phyloP scores from a whole-genome alignment of 1,140 invertebrate species.

The Grapholita molesta region DNA sequence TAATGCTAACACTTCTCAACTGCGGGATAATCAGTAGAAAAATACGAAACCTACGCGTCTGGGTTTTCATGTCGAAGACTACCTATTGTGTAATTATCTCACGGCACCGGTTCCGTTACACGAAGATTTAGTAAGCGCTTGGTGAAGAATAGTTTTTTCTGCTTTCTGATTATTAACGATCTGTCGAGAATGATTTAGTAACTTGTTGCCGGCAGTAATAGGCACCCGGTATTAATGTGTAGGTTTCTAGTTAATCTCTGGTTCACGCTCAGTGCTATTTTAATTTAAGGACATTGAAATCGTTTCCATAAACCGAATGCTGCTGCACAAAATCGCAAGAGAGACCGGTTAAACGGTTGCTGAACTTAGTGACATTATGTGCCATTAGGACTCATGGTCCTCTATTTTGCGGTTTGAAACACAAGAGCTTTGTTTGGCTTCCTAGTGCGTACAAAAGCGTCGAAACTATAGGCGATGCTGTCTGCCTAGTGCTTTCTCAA shows the following conservation, averaged over 20 bases:
- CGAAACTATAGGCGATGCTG: constrained; percentile 20
- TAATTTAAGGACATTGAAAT: background rate
- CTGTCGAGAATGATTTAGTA: background rate
- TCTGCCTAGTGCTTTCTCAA: constrained; percentile 47
- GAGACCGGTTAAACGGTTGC: background rate
- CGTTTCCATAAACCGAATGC: too few species aligned
- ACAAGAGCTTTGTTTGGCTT: background rate
- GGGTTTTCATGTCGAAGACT: background rate
- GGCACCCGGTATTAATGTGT: background rate
- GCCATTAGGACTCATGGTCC: background rate
- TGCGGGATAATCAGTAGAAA: background rate
- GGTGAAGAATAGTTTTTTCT: background rate
- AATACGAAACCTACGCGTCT: background rate
- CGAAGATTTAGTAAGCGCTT: background rate
- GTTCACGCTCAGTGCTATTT: too few species aligned
- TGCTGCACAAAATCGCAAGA: too few species aligned
- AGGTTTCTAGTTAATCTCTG: background rate
- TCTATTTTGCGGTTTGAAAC: background rate
- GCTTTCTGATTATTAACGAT: background rate
- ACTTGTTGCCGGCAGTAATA: background rate
- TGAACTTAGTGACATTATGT: background rate
- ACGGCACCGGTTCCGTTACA: background rate
- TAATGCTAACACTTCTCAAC: background rate
- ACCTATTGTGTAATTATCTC: constrained; percentile 10
- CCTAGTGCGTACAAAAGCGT: constrained; percentile 8